Percentiles rank a stretch among this genome's conserved stretches.
These are phyloP conservation scores for Phocides pigmalion DNA, from an alignment of 1,140 invertebrate genomes.

Conservation along the genomic window DNA sequence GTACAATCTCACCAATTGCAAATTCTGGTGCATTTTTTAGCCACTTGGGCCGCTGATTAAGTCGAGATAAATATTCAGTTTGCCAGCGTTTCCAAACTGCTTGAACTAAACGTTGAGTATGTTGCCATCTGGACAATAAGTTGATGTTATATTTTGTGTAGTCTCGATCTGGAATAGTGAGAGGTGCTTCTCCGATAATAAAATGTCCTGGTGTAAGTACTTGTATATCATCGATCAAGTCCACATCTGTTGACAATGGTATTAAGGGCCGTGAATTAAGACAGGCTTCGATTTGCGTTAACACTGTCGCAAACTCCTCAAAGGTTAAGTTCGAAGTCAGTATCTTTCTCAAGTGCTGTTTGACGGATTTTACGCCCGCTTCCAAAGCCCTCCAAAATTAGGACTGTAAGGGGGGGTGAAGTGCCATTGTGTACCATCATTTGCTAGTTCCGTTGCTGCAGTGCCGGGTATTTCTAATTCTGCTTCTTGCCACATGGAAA, in stretches of 20 bases:
- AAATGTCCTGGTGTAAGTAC: slow-evolving; percentile 25
- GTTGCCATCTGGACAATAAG: slow-evolving; percentile 27
- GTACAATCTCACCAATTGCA: slow-evolving; percentile 28
- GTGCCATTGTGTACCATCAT: slow-evolving; percentile 24
- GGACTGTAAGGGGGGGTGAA: slow-evolving; percentile 22
- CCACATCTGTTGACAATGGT: slow-evolving; percentile 17
- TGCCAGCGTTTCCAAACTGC: slow-evolving; percentile 40
- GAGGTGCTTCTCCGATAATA: slow-evolving; percentile 7
- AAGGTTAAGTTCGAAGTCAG: slow-evolving; percentile 18
- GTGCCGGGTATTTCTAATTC: not conserved
- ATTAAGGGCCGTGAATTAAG: slow-evolving; percentile 22
- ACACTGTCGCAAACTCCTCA: slow-evolving; percentile 27
- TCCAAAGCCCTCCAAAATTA: slow-evolving; percentile 32
- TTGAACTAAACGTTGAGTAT: slow-evolving; percentile 31
- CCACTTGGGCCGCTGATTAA: slow-evolving; percentile 42
- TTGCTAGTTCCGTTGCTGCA: slow-evolving; percentile 11
- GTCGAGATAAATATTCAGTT: slow-evolving; percentile 42
- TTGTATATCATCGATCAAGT: not conserved
- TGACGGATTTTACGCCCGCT: slow-evolving; percentile 28
- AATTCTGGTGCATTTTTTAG: slow-evolving; percentile 29
- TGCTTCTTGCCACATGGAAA: not conserved
- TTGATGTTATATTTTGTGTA: not conserved
- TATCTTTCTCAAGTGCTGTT: slow-evolving; percentile 21
- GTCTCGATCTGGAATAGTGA: slow-evolving; percentile 10
- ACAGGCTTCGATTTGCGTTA: slow-evolving; percentile 21